A percentile compares a stretch with the other conserved stretches of the same genome.
These are phyloP conservation scores for Cydia amplana DNA, from an alignment of 1,140 invertebrate genomes.

Conservation along the genomic window DNA sequence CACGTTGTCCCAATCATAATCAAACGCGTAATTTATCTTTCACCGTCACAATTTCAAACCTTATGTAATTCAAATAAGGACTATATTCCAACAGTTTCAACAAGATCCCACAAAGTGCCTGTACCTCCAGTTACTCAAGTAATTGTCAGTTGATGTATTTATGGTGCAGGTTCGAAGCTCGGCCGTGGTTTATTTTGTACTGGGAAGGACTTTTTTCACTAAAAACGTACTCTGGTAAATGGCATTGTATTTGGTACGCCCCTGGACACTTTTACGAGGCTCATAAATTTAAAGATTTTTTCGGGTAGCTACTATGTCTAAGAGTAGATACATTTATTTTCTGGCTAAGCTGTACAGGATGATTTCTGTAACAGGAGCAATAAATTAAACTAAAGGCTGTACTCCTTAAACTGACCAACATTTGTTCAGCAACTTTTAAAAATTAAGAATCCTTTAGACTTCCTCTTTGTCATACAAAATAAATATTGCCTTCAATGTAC, in stretches of 20 bases:
- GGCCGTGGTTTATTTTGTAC: conserved; percentile 33
- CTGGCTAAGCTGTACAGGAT: neutral
- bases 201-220: conserved; percentile 22
- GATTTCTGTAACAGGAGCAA: no score
- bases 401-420: no score
- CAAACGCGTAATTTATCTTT: neutral
- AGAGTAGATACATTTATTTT: neutral
- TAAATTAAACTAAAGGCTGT: no score
- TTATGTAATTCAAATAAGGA: neutral
- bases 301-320: neutral
- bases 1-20: neutral
- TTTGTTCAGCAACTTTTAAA: no score
- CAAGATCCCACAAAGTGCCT: conserved; percentile 3
- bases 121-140: conserved; percentile 34
- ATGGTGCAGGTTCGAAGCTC: conserved; percentile 33
- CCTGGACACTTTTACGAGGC: conserved; percentile 28
- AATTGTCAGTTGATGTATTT: conserved; percentile 38
- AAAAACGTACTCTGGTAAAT: conserved; percentile 28
- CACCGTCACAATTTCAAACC: neutral
- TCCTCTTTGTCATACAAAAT: no score
- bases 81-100: neutral
- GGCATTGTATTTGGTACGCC: conserved; percentile 29
- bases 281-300: conserved; percentile 27
- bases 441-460: no score
- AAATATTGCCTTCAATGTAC: no score